phyloP scores from a whole-genome alignment of 2,113 vertebrate genomes.

The Mormoops blainvillei region DNA sequence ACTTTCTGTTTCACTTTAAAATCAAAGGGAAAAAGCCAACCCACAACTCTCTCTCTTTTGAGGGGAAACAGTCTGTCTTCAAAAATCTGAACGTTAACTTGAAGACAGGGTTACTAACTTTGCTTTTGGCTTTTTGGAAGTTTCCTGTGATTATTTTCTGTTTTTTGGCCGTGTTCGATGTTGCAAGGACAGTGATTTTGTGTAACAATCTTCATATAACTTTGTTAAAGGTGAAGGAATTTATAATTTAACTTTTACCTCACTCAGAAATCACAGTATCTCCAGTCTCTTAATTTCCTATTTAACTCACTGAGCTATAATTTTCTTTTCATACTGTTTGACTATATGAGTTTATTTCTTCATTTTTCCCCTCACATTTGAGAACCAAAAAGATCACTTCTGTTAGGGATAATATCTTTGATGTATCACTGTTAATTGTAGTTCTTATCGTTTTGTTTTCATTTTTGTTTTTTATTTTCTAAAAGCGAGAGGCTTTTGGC shows the following conservation, averaged over 20 bases:
- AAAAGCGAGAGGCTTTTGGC: neutral
- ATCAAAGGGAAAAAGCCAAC: neutral
- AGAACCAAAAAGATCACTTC: neutral
- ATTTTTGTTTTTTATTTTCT: neutral
- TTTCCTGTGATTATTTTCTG: neutral
- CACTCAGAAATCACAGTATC: neutral
- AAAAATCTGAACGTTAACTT: neutral
- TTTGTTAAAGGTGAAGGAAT: neutral
- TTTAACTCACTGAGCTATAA: neutral
- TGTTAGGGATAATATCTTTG: neutral
- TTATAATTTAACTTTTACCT: neutral
- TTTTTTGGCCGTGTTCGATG: neutral
- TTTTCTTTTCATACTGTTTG: neutral
- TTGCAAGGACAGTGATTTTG: neutral
- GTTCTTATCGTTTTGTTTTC: neutral
- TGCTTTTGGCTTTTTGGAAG: neutral
- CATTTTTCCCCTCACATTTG: neutral
- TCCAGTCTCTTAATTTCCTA: neutral
- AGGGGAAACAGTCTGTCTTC: neutral
- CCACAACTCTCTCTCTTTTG: neutral
- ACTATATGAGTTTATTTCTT: neutral
- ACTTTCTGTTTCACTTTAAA: constrained; percentile 6
- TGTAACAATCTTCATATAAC: neutral
- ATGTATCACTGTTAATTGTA: neutral
- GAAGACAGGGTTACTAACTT: neutral